phyloP scores from a whole-genome alignment of 2,888 invertebrate species.

The Stenodema calcarata region DNA sequence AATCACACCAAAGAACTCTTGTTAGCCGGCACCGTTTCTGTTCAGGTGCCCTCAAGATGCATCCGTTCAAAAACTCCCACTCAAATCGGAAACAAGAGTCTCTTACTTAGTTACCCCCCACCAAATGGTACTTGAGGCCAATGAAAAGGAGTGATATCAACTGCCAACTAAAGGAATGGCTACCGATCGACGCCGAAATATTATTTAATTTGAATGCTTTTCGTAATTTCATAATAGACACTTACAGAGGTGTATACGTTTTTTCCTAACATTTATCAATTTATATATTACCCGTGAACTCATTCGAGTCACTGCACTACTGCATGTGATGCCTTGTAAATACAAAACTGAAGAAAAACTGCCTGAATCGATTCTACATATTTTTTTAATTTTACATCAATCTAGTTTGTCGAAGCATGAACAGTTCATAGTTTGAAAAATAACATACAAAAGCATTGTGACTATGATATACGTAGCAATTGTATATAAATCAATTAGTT shows the following conservation, averaged over 20 bases:
- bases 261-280: not conserved
- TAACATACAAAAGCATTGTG: not conserved
- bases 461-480: not conserved
- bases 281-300: not conserved
- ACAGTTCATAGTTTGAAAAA: not conserved
- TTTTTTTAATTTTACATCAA: not conserved
- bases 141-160: not conserved
- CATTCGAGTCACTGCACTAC: constrained; percentile 28
- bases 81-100: not conserved
- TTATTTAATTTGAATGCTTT: not conserved
- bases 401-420: not conserved
- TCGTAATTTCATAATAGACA: not conserved
- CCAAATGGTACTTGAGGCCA: not conserved
- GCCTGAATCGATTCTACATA: not conserved
- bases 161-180: not conserved
- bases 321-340: constrained; percentile 37
- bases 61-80: not conserved
- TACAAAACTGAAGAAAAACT: constrained; percentile 18
- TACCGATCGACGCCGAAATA: not conserved
- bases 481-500: not conserved
- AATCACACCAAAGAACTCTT: not conserved
- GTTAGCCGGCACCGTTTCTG: not conserved
- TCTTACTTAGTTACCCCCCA: not conserved
- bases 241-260: not conserved
- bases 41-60: not conserved